These are phyloP conservation scores for Drosophila virilis DNA, from an alignment of 1,140 invertebrate genomes.

Conservation along the genomic window DNA sequence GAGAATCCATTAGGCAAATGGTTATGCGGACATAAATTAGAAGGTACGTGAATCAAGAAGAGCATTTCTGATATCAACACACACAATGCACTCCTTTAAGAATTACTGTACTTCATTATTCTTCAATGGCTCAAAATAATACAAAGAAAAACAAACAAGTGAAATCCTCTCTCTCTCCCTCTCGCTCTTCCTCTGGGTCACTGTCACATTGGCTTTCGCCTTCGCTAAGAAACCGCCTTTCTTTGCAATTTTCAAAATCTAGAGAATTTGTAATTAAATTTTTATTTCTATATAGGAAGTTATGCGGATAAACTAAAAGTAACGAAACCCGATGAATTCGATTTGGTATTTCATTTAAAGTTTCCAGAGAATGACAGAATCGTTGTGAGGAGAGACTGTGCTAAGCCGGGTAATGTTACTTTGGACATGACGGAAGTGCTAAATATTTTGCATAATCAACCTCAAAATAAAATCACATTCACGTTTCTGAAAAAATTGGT, in stretches of 20 bases:
- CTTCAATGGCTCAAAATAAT: too few species aligned
- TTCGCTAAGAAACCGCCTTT: not conserved
- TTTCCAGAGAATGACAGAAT: slow-evolving; percentile 63
- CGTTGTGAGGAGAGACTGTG: slow-evolving; percentile 44
- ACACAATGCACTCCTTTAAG: too few species aligned
- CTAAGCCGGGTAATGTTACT: slow-evolving; percentile 56
- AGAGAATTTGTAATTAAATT: too few species aligned
- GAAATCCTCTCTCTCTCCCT: too few species aligned
- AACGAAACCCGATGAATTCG: slow-evolving; percentile 61
- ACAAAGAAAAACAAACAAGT: too few species aligned
- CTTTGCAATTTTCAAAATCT: not conserved
- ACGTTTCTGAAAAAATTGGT: slow-evolving; percentile 50
- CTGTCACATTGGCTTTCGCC: not conserved
- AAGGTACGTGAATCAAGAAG: slow-evolving; percentile 34
- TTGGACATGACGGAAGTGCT: slow-evolving; percentile 59
- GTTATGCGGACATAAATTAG: slow-evolving; percentile 47
- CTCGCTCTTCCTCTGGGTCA: too few species aligned
- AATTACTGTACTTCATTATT: too few species aligned
- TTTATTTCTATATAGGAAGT: slow-evolving; percentile 43
- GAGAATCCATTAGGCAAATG: slow-evolving; percentile 26
- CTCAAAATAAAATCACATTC: slow-evolving; percentile 26
- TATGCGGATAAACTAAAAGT: slow-evolving; percentile 75
- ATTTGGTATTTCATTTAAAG: slow-evolving; percentile 55
- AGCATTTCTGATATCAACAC: too few species aligned
- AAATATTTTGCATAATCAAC: slow-evolving; percentile 34